Base-by-base conservation (phyloP, 2,888 invertebrate species). In the Sarcophaga rosellei region DNA sequence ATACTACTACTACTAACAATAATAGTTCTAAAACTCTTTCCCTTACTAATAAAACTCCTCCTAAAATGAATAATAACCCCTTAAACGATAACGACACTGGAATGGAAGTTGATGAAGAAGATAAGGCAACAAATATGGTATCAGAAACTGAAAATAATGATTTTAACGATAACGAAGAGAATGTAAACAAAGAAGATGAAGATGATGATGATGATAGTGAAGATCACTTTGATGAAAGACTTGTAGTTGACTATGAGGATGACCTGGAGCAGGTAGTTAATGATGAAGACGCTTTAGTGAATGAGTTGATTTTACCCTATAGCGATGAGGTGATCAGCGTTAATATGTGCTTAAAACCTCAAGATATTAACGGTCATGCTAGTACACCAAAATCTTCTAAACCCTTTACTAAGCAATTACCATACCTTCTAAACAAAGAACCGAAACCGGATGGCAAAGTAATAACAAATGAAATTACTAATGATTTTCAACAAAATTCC, bases 191-290 rank as follows among this genome's bases (percentile, higher is more conserved):
- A 25, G 4, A 25, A 10, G 23, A 63, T 5, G 59, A 83, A 2
- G 70, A 47, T 6, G 84, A 70, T 3, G 61, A 84, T 8, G 70
- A 88, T 44, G 88, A 90, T 11, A 90, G 90, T 80, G 84, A 25
- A 6, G 86, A 81, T 81, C 90, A 91, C 65, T 91, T 91, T 78
- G 91, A 91, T 88, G 91, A 89, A 73, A 89, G 91, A 59, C 81
- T 91, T 4, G 91, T 91, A 79, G 90, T 91, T 11, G 91, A 91
- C 66, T 84, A 88, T 10, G 89, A 87, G 61, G 44, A 86, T 86
- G 61, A 86, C 89, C 61, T 80, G 65, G 77, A 63, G 70, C 72
- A 79, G 15, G 47, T 79, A 21, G n/a, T 47, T 12, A 76, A 73
- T 68, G 82, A 73, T 62, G 82, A 85, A 57, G 81, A 86, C 20